A percentile compares a stretch with the other conserved stretches of the same genome.
Evolutionary conservation across 2,113 vertebrate species (phyloP).

Genomic region (Nibea albiflora): DNA sequence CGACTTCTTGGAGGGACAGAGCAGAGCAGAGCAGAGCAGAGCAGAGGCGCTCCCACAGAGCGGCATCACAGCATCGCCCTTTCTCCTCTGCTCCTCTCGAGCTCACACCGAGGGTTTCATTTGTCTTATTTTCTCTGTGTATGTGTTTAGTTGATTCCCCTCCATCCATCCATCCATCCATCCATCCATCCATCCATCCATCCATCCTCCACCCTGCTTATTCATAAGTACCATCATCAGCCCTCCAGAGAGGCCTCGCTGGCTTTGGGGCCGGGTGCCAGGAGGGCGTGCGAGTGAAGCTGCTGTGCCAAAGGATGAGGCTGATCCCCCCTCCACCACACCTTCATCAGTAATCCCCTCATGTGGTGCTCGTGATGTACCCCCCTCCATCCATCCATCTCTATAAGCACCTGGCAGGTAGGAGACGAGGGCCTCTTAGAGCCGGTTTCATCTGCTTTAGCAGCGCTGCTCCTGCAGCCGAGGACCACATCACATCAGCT

Average conservation of each 20-base stretch:
- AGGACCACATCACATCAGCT: conserved; percentile 50
- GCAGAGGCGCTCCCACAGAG: conserved; percentile 51
- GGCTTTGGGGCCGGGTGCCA: neutral
- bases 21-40: conserved; percentile 13
- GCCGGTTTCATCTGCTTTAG: conserved; percentile 61
- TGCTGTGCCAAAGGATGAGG: conserved; percentile 12
- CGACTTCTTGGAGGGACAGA: conserved; percentile 80
- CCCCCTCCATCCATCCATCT: conserved; percentile 45
- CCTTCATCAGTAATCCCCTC: conserved; percentile 69
- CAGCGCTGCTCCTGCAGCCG: conserved; percentile 40
- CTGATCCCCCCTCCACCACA: conserved; percentile 22
- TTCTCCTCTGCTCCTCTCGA: conserved; percentile 14
- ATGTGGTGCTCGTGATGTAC: conserved; percentile 33
- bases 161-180: too few relatives aligned
- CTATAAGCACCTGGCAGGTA: conserved; percentile 48
- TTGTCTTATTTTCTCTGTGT: conserved; percentile 16
- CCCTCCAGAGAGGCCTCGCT: conserved; percentile 2
- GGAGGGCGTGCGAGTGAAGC: conserved; percentile 3
- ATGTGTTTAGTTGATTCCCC: conserved; percentile 28
- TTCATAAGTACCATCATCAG: conserved; percentile 46
- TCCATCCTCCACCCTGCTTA: neutral
- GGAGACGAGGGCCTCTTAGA: conserved; percentile 52
- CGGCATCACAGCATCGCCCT: conserved; percentile 45
- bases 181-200: too few relatives aligned
- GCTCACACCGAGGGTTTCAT: neutral